Conservation (phyloP, 2,888 invertebrate species). For the Melolontha melolontha region DNA sequence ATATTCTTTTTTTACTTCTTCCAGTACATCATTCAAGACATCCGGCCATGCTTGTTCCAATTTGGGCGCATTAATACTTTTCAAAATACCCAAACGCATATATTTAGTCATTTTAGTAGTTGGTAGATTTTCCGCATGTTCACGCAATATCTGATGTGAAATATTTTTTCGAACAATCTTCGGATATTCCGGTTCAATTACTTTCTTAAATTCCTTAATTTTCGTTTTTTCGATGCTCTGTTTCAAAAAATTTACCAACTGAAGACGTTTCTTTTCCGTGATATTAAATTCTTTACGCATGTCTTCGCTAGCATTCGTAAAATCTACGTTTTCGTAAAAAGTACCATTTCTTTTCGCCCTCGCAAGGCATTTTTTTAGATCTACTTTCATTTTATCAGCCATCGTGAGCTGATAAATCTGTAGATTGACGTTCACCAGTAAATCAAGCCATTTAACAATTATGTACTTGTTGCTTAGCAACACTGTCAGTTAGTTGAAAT, state of each 20-base stretch:
- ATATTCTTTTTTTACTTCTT: conserved; percentile 72
- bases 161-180: conserved; percentile 56
- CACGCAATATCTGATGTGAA: conserved; percentile 67
- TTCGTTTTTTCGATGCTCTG: conserved; percentile 56
- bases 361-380: conserved; percentile 43
- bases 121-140: conserved; percentile 70
- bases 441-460: conserved; percentile 15
- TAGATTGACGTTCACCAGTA: conserved; percentile 17
- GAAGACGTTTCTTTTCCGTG: conserved; percentile 53
- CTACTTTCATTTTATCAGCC: conserved; percentile 34
- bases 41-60: conserved; percentile 70
- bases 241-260: conserved; percentile 56
- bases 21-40: conserved; percentile 68
- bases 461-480: conserved; percentile 15
- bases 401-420: not conserved
- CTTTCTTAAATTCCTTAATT: conserved; percentile 55
- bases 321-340: conserved; percentile 45
- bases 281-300: conserved; percentile 58
- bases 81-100: conserved; percentile 73
- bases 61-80: conserved; percentile 69
- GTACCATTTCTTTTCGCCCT: conserved; percentile 39
- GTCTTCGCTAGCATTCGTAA: conserved; percentile 56
- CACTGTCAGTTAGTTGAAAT: not conserved
- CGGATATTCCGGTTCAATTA: conserved; percentile 57
- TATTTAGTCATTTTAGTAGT: conserved; percentile 73